Conservation (phyloP, 1,140 invertebrate genomes). For the Drosophila ironensis region DNA sequence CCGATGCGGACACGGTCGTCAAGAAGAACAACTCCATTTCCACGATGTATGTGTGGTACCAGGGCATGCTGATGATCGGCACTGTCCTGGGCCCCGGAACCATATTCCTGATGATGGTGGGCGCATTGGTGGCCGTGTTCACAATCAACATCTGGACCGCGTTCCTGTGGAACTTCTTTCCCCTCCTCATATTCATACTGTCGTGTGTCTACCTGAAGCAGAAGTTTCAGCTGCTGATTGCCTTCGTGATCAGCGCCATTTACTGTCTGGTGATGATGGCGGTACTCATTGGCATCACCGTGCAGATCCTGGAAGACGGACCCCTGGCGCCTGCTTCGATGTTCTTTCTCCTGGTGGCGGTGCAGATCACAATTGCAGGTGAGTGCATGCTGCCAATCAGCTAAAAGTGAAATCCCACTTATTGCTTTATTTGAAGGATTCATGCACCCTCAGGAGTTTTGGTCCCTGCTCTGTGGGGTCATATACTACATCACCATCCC, state of each 20-base stretch:
- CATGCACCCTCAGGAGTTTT: constrained; percentile 92
- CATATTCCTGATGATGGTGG: constrained; percentile 95
- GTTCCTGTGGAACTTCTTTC: constrained; percentile 90
- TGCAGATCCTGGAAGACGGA: constrained; percentile 92
- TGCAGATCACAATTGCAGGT: constrained; percentile 86
- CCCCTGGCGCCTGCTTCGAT: constrained; percentile 90
- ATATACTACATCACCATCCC: constrained; percentile 96
- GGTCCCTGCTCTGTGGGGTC: constrained; percentile 89
- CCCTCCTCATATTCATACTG: constrained; percentile 88
- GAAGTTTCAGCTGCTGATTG: constrained; percentile 87
- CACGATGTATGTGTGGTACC: constrained; percentile 91
- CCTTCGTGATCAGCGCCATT: constrained; percentile 88
- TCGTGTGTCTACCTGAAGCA: constrained; percentile 90
- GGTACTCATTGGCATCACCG: constrained; percentile 92
- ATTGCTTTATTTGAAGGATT: constrained; percentile 77
- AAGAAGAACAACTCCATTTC: constrained; percentile 94
- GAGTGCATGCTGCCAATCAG: neutral
- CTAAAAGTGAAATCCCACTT: neutral
- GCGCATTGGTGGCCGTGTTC: constrained; percentile 92
- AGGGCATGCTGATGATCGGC: constrained; percentile 85
- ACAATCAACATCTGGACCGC: constrained; percentile 89
- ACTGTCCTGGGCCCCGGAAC: constrained; percentile 85
- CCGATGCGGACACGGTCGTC: constrained; percentile 88
- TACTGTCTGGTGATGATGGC: constrained; percentile 97
- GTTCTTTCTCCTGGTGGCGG: constrained; percentile 87